Percentiles rank a stretch among this genome's conserved stretches.
phyloP scores from a whole-genome alignment of 2,888 invertebrate genomes.

The Eristalis intricaria region DNA sequence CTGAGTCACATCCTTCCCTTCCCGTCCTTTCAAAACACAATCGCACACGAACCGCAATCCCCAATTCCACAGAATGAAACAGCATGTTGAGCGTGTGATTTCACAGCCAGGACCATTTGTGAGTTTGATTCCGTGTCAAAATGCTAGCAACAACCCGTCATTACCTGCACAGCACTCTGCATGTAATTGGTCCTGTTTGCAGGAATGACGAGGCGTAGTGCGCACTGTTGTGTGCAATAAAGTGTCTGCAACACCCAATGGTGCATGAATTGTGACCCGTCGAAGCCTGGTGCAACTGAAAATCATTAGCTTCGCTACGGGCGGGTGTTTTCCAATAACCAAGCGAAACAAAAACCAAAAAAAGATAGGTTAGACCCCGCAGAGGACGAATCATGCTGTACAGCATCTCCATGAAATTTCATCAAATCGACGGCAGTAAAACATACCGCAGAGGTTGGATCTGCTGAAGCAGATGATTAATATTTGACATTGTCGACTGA shows the following conservation, averaged over 20 bases:
- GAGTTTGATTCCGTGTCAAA: too few relatives aligned
- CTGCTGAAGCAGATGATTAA: constrained; percentile 42
- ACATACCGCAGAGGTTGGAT: constrained; percentile 1
- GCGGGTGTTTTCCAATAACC: constrained; percentile 14
- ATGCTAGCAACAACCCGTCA: not conserved
- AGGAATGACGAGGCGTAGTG: not conserved
- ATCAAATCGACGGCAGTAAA: constrained; percentile 11
- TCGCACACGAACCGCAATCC: too few relatives aligned
- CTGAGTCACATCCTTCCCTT: too few relatives aligned
- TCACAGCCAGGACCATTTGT: too few relatives aligned
- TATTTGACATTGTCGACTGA: not conserved
- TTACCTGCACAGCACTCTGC: not conserved
- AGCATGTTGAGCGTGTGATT: too few relatives aligned
- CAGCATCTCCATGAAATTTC: constrained; percentile 23
- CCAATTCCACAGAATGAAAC: too few relatives aligned
- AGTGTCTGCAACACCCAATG: not conserved
- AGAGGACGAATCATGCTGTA: constrained; percentile 44
- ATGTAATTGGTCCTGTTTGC: not conserved
- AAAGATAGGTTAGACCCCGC: not conserved
- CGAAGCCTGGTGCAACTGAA: constrained; percentile 35
- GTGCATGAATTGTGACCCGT: constrained; percentile 36
- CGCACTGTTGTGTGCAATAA: not conserved
- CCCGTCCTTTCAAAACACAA: too few relatives aligned
- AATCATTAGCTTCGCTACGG: constrained; percentile 38
- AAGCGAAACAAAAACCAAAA: not conserved